Percentiles rank a stretch among this genome's conserved stretches.
phyloP scores from a whole-genome alignment of 2,113 vertebrate genomes.

The Rhadina sibilatrix region DNA sequence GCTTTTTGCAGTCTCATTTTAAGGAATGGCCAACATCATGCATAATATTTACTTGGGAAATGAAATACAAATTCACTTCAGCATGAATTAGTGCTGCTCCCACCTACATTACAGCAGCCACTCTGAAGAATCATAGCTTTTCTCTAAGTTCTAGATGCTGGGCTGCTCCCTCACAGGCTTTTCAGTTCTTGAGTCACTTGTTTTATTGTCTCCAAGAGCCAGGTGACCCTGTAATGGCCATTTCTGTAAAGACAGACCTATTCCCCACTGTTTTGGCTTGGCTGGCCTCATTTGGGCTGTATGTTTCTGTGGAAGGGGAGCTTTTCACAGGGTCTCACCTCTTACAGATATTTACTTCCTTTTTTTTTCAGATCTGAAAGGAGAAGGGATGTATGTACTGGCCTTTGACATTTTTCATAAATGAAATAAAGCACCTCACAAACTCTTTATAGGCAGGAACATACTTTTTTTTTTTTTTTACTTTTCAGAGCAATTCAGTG shows the following conservation, averaged over 20 bases:
- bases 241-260: neutral
- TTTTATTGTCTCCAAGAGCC: neutral
- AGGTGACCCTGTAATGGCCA: neutral
- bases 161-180: neutral
- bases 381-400: neutral
- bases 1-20: neutral
- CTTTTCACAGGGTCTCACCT: rapidly evolving
- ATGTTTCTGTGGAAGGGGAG: neutral
- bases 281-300: neutral
- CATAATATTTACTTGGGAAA: neutral
- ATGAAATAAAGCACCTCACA: neutral
- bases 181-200: neutral
- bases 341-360: neutral
- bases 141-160: neutral
- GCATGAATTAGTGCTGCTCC: neutral
- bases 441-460: neutral
- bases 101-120: neutral
- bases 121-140: neutral
- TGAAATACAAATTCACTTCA: neutral
- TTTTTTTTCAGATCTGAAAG: neutral
- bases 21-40: neutral
- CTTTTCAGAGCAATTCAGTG: neutral
- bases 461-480: neutral
- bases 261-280: neutral
- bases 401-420: neutral